Evolutionary conservation across 2,888 invertebrate species (phyloP).

Genomic region (Ectobius pallidus): DNA sequence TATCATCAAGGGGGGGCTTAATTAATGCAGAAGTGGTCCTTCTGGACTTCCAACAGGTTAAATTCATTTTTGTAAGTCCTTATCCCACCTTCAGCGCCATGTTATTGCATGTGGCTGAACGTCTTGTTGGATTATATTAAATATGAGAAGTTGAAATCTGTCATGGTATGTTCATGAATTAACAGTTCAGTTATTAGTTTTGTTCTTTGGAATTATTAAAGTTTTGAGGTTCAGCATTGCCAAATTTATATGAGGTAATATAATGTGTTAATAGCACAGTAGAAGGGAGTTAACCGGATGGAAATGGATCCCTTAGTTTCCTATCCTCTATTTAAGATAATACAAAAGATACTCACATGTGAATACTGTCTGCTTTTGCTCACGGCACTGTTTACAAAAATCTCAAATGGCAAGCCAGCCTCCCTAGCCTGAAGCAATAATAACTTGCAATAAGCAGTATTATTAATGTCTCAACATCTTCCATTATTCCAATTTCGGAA

Average conservation of each 20-base stretch:
- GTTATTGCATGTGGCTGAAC: background rate
- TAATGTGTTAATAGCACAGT: background rate
- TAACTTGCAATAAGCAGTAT: conserved; percentile 60
- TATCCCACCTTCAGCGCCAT: conserved; percentile 13
- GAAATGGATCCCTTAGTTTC: conserved; percentile 18
- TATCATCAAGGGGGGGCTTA: conserved; percentile 18
- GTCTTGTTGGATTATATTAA: background rate
- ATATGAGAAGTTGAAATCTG: background rate
- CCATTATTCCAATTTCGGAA: conserved; percentile 36
- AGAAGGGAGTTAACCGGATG: background rate
- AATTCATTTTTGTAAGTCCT: conserved; percentile 5
- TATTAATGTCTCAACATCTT: conserved; percentile 42
- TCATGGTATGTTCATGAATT: background rate
- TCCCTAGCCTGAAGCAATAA: conserved; percentile 55
- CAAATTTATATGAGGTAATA: conserved; percentile 9
- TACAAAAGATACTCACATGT: conserved; percentile 20
- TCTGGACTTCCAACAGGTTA: conserved; percentile 17
- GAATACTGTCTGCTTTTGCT: conserved; percentile 49
- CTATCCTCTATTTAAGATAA: background rate
- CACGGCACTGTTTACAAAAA: conserved; percentile 47
- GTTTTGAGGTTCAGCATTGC: conserved; percentile 4
- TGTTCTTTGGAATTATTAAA: background rate
- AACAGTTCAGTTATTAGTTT: background rate
- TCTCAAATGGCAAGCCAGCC: conserved; percentile 38
- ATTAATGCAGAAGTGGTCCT: conserved; percentile 17